phyloP scores from a whole-genome alignment of 2,888 invertebrate species.

The Liposcelis brunnea region DNA sequence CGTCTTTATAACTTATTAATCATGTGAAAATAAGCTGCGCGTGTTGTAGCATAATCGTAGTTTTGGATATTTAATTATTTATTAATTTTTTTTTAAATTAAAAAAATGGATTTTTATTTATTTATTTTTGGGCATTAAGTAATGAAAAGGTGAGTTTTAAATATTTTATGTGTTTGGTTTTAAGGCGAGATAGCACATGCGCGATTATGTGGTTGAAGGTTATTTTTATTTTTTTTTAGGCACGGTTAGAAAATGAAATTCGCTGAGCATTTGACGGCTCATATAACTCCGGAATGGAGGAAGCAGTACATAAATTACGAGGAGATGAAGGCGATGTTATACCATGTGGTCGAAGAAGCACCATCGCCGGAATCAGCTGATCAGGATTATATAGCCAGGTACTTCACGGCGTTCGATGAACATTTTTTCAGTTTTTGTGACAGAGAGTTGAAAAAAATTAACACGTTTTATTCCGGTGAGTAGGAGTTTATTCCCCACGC shows the following conservation, averaged over 20 bases:
- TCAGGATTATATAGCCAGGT: conserved; percentile 47
- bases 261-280: conserved; percentile 71
- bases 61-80: no score
- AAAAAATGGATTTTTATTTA: no score
- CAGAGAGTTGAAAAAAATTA: conserved; percentile 71
- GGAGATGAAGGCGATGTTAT: conserved; percentile 74
- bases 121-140: no score
- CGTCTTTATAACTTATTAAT: no score
- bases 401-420: conserved; percentile 66
- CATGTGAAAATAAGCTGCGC: no score
- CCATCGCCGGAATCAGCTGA: conserved; percentile 59
- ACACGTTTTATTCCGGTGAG: conserved; percentile 62
- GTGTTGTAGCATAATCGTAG: no score
- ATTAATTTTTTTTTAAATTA: no score
- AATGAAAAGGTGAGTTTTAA: no score
- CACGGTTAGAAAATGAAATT: conserved; percentile 55
- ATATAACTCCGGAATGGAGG: conserved; percentile 85
- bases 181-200: no score
- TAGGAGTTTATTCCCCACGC: conserved; percentile 1
- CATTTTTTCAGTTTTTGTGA: conserved; percentile 72
- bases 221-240: background rate
- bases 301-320: conserved; percentile 68
- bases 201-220: no score
- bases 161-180: no score
- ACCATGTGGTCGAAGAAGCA: conserved; percentile 57